Conservation (phyloP, 2,888 invertebrate genomes). For the Drosophila neotestacea region DNA sequence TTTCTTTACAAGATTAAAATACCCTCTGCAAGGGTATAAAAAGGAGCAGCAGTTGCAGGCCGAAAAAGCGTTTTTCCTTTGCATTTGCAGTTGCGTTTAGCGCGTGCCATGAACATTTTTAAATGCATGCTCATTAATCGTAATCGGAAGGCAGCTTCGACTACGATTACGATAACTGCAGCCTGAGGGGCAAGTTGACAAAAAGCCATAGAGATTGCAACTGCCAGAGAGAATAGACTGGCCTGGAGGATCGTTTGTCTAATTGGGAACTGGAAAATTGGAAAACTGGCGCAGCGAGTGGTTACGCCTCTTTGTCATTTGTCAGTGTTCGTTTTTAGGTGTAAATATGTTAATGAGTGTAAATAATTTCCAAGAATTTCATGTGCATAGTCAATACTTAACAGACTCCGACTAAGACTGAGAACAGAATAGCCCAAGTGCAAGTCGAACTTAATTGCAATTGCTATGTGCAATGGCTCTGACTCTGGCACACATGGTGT, state of each 20-base stretch:
- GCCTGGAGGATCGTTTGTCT: conserved; percentile 58
- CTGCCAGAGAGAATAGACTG: not conserved
- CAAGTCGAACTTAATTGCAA: conserved; percentile 71
- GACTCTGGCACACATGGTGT: conserved; percentile 39
- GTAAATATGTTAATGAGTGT: conserved; percentile 80
- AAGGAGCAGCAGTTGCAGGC: conserved; percentile 1
- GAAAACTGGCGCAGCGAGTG: conserved; percentile 41
- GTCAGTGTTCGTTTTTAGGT: conserved; percentile 74
- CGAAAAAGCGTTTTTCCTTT: conserved; percentile 37
- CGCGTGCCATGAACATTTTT: conserved; percentile 74
- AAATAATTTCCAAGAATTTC: conserved; percentile 73
- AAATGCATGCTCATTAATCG: conserved; percentile 84
- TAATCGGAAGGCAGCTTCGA: conserved; percentile 72
- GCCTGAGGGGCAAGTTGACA: conserved; percentile 52
- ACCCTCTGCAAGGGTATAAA: not conserved
- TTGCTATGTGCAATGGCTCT: conserved; percentile 34
- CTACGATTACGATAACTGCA: conserved; percentile 46
- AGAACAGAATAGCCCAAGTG: conserved; percentile 21
- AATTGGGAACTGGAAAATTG: conserved; percentile 66
- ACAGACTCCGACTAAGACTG: not conserved
- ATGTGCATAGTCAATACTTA: conserved; percentile 36
- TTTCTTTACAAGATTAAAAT: not conserved
- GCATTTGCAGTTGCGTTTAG: conserved; percentile 54
- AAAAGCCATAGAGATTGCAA: conserved; percentile 21
- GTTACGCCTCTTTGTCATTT: conserved; percentile 73